Evolutionary conservation across 2,113 vertebrate genomes (phyloP), one percentile per base, ranked within the genome.

Genomic region (Heptranchias perlo): DNA sequence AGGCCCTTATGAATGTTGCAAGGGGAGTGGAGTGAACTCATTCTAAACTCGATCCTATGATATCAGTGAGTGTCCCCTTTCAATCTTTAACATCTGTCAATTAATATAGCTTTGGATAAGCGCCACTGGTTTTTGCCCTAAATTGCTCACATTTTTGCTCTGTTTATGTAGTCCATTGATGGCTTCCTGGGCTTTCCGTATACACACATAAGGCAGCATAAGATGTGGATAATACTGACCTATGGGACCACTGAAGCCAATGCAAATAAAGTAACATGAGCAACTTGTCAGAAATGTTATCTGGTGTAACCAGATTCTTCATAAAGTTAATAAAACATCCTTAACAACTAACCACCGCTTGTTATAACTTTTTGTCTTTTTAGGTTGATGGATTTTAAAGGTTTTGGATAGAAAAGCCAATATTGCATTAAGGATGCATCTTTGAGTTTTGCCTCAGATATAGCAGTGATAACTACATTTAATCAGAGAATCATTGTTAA

Each of bases 1-100:
- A 97, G 97, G 97, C 96, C 73, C 98, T 98, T 98, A 99, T 99
- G 97, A 99, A 99, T 98, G 97, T 98, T 98, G 98, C 98, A 98
- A 98, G 97, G 97, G 97, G 97, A 97, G 98, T 97, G 97, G 97
- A 98, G 97, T 98, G 98, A 98, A 98, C 98, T 98, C 97, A 78
- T 97, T 98, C 98, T 98, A 97, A 98, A 98, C 98, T 97, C 97
- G 97, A 98, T 98, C 98, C 98, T 98, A 97, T 98, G 97, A 98
- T 98, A 98, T 98, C 97, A 97, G 97, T 96, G 97, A 97, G 98
- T 98, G 98, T 98, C 98, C 97, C 97, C 97, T 99, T 98, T 98
- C 99, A 76, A 97, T 97, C 97, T 97, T 97, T 98, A 98, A 98
- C 98, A 98, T 98, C 96, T 97, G 97, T 97, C 97, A 98, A 98